Conservation (phyloP, 2,797 vertebrate genomes). For the Typhlichthys subterraneus region DNA sequence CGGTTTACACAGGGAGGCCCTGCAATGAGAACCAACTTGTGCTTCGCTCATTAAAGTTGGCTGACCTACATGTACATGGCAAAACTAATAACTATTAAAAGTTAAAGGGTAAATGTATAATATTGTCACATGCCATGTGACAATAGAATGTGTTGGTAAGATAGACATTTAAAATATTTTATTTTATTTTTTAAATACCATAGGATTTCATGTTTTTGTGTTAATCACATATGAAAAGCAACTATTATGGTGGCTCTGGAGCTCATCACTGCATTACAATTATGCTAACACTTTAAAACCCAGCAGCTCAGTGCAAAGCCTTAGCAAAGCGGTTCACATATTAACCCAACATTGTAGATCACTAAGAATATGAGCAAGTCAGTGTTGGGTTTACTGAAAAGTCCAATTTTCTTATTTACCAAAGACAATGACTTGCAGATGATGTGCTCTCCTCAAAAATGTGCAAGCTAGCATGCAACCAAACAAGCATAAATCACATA, state of each 20-base stretch:
- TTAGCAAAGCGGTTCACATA: constrained; percentile 49
- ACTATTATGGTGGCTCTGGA: constrained; percentile 31
- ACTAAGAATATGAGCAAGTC: constrained; percentile 47
- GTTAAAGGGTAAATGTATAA: constrained; percentile 37
- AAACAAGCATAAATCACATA: constrained; percentile 76
- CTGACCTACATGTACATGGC: constrained; percentile 39
- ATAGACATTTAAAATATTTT: not conserved
- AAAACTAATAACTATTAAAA: constrained; percentile 49
- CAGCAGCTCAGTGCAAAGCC: constrained; percentile 39
- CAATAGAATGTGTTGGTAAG: not conserved
- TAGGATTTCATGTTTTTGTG: constrained; percentile 5
- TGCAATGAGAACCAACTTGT: constrained; percentile 20
- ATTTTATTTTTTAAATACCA: constrained; percentile 10
- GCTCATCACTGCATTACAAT: constrained; percentile 50
- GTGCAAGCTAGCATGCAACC: constrained; percentile 69
- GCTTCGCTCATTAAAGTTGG: constrained; percentile 32
- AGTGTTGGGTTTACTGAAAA: constrained; percentile 54
- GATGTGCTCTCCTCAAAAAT: constrained; percentile 73
- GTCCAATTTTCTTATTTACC: constrained; percentile 67
- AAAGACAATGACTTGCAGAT: constrained; percentile 76
- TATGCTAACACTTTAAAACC: constrained; percentile 44
- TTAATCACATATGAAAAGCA: constrained; percentile 18
- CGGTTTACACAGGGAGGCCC: constrained; percentile 33
- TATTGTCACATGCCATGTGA: constrained; percentile 7
- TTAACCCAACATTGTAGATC: constrained; percentile 46